Percentiles rank a stretch among this genome's conserved stretches.
These are phyloP conservation scores for Tetragnatha montana DNA, from an alignment of 2,888 invertebrate species.

Conservation along the genomic window DNA sequence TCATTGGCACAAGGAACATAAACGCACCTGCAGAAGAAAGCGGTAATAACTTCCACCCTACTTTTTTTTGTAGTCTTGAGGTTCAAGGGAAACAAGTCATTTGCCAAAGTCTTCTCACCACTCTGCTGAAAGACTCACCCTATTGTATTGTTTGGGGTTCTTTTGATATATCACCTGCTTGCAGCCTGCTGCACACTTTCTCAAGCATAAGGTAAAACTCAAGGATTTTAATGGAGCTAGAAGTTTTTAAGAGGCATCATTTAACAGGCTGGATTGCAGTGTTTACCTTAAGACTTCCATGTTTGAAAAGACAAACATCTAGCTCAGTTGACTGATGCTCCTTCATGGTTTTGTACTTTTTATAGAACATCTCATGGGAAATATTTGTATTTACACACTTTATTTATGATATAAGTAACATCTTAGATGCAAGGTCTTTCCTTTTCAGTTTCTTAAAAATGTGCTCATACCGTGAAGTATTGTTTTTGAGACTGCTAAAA, in stretches of 20 bases:
- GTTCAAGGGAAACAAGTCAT: conserved; percentile 55
- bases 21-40: conserved; percentile 85
- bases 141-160: conserved; percentile 36
- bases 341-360: conserved; percentile 61
- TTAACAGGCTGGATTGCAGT: neutral
- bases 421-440: no score
- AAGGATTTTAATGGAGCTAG: conserved; percentile 5
- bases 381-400: conserved; percentile 1
- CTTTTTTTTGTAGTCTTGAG: conserved; percentile 34
- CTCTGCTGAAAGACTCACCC: conserved; percentile 29
- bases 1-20: conserved; percentile 88
- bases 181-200: neutral
- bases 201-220: conserved; percentile 17
- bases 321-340: conserved; percentile 22
- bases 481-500: no score
- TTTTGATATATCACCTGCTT: conserved; percentile 21
- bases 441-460: no score
- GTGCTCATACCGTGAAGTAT: no score
- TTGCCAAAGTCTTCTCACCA: conserved; percentile 40
- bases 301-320: conserved; percentile 13
- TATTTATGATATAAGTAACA: neutral
- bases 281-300: conserved; percentile 24
- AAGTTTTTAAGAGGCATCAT: neutral
- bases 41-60: conserved; percentile 59
- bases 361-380: conserved; percentile 39